phyloP scores from a whole-genome alignment of 2,113 vertebrate genomes.

The Xyrauchen texanus region DNA sequence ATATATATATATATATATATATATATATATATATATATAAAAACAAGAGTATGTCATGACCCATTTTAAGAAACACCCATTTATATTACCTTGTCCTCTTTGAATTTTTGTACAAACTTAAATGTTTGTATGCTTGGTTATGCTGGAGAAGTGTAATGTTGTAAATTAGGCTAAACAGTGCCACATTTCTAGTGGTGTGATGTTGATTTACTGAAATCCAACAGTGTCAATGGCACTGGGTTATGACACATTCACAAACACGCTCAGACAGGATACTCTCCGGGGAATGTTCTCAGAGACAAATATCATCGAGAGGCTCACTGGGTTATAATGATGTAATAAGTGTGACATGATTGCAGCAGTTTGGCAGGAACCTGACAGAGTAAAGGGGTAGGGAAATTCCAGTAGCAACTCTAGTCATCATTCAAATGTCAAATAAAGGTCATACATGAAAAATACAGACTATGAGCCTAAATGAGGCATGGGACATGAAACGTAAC shows the following conservation, averaged over 20 bases:
- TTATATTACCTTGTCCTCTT: no score
- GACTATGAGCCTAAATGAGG: not conserved
- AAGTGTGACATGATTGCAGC: constrained; percentile 16
- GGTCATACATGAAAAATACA: constrained; percentile 4
- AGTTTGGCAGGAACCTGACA: constrained; percentile 7
- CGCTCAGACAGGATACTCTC: not conserved
- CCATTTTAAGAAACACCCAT: no score
- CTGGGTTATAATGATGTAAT: constrained; percentile 4
- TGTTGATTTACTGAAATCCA: not conserved
- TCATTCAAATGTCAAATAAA: constrained; percentile 21
- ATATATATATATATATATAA: no score
- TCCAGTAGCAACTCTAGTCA: constrained; percentile 9
- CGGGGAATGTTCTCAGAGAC: not conserved
- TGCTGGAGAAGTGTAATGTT: no score
- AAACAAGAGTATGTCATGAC: no score
- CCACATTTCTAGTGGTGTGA: not conserved
- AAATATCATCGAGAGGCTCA: not conserved
- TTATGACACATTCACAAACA: not conserved
- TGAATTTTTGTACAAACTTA: not conserved
- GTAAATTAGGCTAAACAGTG: not conserved
- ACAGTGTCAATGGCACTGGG: not conserved
- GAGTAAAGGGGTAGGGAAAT: not conserved
- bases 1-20: no score
- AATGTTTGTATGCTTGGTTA: no score
- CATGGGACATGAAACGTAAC: not conserved